A percentile compares a stretch with the other conserved stretches of the same genome.
phyloP scores from a whole-genome alignment of 2,888 invertebrate genomes.

The Pammene fasciana region DNA sequence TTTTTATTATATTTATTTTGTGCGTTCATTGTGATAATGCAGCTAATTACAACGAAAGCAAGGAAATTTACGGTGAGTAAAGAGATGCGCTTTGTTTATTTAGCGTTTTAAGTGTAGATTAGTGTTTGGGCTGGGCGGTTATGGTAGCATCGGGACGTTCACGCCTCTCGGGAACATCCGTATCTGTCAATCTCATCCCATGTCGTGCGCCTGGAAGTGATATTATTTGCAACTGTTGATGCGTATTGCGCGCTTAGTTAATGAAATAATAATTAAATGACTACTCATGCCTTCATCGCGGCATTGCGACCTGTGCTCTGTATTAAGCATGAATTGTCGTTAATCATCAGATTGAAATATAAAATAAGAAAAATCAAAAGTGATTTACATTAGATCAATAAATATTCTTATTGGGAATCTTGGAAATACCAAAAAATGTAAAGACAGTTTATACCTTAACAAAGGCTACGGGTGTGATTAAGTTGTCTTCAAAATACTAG shows the following conservation, averaged over 20 bases:
- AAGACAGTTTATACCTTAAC: too few species aligned
- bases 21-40: conserved; percentile 82
- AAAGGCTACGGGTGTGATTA: too few species aligned
- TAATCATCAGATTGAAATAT: not conserved
- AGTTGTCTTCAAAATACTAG: too few species aligned
- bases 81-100: conserved; percentile 31
- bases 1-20: conserved; percentile 83
- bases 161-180: conserved; percentile 35
- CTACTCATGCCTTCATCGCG: not conserved
- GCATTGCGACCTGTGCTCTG: conserved; percentile 1
- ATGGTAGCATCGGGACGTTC: conserved; percentile 28
- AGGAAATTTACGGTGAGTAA: conserved; percentile 77
- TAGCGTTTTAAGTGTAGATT: conserved; percentile 12
- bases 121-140: conserved; percentile 2
- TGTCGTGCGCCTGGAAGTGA: conserved; percentile 25
- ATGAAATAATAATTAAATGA: conserved; percentile 29
- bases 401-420: too few species aligned
- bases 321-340: not conserved
- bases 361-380: not conserved
- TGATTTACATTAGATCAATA: not conserved
- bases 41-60: conserved; percentile 79
- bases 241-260: conserved; percentile 20
- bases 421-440: too few species aligned
- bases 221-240: conserved; percentile 32
- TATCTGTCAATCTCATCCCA: conserved; percentile 41